Evolutionary conservation across 2,797 vertebrate genomes (phyloP), one percentile per base, ranked within the genome.

Genomic region (Gymnoscopelus braueri): DNA sequence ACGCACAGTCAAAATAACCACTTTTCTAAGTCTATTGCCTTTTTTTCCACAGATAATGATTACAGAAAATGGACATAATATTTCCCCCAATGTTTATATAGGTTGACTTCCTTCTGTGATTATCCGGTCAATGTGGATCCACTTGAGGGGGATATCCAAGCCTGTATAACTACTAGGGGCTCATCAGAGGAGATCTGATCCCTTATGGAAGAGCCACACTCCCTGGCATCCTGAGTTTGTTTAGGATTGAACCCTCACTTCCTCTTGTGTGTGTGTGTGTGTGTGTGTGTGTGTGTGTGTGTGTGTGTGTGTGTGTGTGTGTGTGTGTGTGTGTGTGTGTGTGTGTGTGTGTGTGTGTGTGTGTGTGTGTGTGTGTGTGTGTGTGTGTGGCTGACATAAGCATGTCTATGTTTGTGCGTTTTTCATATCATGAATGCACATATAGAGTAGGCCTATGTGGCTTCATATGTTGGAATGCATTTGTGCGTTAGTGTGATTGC

Each of bases 151-250:
- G 81, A 82, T 73, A 82, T 81, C 68, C 71, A 84, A 74, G 79
- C 82, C 83, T 70, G 7, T 44, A 74, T 75, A 87, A 85, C 81
- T 66, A 84, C 39, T 44, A 44, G 39, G 67, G 24, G 49, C 75
- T 81, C 79, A 83, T 86, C 82, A 87, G 73, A 80, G 67, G 83
- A 77, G 75, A 87, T 63, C 57, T 77, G 80, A 91, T 88, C 85
- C 78, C 26, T 69, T 75, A 65, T 81, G 87, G 86, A 88, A 83
- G 66, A 50, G 77, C 74, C 81, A 67, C 83, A 75, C 75, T 89
- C 79, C 52, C 71, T 75, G 69, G 71, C 79, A 85, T 89, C 84
- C 88, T 87, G 80, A 87, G 77, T 91, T 90, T 90, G 83, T 89
- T 88, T 88, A 89, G 79, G 79, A 77, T 69, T 76, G 63, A 87